These are phyloP conservation scores for Chymomyza amoena DNA, from an alignment of 2,888 invertebrate genomes.

Conservation along the genomic window DNA sequence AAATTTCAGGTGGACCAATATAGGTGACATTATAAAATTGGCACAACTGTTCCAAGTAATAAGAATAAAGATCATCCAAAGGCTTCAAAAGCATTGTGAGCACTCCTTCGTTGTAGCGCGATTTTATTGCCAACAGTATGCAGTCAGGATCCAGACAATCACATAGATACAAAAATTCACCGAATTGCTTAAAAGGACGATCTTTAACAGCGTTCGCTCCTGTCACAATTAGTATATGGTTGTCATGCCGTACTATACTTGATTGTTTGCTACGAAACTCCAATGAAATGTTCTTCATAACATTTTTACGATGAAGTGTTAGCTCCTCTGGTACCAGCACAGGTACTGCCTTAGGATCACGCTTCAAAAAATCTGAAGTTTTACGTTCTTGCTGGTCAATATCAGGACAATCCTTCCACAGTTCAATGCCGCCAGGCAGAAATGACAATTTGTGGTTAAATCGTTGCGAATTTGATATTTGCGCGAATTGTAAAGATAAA, in stretches of 20 bases:
- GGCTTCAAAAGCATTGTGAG: constrained; percentile 33
- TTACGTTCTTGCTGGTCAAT: constrained; percentile 12
- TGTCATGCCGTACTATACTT: neutral
- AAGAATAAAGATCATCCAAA: constrained; percentile 4
- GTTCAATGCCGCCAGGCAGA: neutral
- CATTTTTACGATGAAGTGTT: constrained; percentile 24
- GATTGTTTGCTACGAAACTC: neutral
- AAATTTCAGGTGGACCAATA: constrained; percentile 25
- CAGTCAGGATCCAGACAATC: constrained; percentile 43
- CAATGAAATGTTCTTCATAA: constrained; percentile 23
- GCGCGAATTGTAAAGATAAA: neutral
- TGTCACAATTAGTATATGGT: constrained; percentile 39
- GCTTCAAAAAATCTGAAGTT: constrained; percentile 12
- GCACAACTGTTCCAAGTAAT: constrained; percentile 13
- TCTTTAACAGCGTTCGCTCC: constrained; percentile 19
- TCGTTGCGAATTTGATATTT: neutral
- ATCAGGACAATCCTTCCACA: neutral
- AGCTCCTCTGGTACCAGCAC: constrained; percentile 21
- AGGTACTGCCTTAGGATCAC: constrained; percentile 11
- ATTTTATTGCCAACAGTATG: constrained; percentile 34
- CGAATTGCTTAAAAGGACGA: constrained; percentile 27
- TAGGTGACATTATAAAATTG: constrained; percentile 43
- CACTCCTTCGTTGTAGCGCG: constrained; percentile 16
- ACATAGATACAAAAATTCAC: constrained; percentile 48
- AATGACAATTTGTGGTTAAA: neutral